These are phyloP conservation scores for Forbesichthys agassizii DNA, from an alignment of 2,113 vertebrate species.

Conservation along the genomic window DNA sequence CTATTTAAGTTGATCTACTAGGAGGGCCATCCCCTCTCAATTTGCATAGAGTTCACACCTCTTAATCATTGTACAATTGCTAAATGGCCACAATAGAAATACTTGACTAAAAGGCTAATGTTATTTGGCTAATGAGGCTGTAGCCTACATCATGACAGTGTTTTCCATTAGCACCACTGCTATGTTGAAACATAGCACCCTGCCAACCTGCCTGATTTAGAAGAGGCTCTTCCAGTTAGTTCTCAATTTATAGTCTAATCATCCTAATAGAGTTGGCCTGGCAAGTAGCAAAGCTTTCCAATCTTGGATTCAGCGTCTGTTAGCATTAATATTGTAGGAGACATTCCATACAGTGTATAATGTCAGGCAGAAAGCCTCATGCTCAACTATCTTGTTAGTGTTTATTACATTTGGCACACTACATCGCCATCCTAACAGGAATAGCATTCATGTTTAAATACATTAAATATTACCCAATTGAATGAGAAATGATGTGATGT, in stretches of 20 bases:
- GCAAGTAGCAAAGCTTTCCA: conserved; percentile 24
- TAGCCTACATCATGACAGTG: background rate
- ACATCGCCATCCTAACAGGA: background rate
- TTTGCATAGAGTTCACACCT: background rate
- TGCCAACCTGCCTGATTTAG: conserved; percentile 43
- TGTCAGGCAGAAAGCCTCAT: conserved; percentile 20
- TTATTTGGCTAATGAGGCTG: conserved; percentile 45
- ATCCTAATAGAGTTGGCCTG: conserved; percentile 53
- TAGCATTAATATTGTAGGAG: conserved; percentile 35
- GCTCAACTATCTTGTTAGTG: conserved; percentile 27
- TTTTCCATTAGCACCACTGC: conserved; percentile 15
- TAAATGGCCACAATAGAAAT: conserved; percentile 9
- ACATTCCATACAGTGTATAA: conserved; percentile 18
- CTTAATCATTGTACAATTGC: conserved; percentile 19
- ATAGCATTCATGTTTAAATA: background rate
- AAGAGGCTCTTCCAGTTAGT: conserved; percentile 45
- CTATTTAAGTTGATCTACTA: no score
- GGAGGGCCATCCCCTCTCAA: no score
- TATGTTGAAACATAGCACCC: conserved; percentile 4
- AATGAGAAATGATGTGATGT: background rate
- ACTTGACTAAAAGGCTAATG: conserved; percentile 18
- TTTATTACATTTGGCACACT: conserved; percentile 21
- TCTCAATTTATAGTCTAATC: conserved; percentile 65
- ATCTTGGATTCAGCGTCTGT: conserved; percentile 63
- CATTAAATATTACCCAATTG: conserved; percentile 1